Evolutionary conservation across 2,797 vertebrate species (phyloP), one percentile per base, ranked within the genome.

Genomic region (Aselliscus stoliczkanus): DNA sequence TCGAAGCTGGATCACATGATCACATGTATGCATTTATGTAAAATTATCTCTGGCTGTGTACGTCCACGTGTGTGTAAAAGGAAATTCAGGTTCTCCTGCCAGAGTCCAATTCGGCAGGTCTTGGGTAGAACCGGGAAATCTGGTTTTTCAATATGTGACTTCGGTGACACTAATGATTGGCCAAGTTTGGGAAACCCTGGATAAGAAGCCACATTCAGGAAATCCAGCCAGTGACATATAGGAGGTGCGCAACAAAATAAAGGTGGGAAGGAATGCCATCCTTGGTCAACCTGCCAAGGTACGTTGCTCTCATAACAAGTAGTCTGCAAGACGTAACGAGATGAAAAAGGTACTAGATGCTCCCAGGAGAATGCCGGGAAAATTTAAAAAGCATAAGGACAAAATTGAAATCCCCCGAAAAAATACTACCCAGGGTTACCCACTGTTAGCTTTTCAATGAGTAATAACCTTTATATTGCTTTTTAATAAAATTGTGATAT

Each of bases 131-230:
- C 82, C 42, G 7, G 42, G 56, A 69, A 60, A 79, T 7, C 52
- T 87, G 72, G 17, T 23, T 88, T 90, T 69, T 67, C 47, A 88
- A 69, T 8, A 67, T 0, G 0, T 29, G 73, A 52, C 69, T 77
- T 52, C 7, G 1, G 64, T 25, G 80, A 65, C 37, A 34, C 39
- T 39, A 31, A 47, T 4, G 37, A 65, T 4, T 9, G 47, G 72
- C 34, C 47, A 54, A 10, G 17, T 50, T 34, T 67, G 62, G 72
- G 76, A 47, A 79, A 70, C 12, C 2, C 25, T 25, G 20, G 82
- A 13, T 60, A 20, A 81, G 73, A 76, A 72, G 85, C 85, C 76
- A 70, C 90, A 21, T 62, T 70, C 25, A 17, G 82, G 83, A 95
- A 85, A 56, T 0, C 11, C n/a, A 31, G 69, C 34, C 44, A 11